These are phyloP conservation scores for Desoria tigrina DNA, from an alignment of 2,888 invertebrate genomes.

Conservation along the genomic window DNA sequence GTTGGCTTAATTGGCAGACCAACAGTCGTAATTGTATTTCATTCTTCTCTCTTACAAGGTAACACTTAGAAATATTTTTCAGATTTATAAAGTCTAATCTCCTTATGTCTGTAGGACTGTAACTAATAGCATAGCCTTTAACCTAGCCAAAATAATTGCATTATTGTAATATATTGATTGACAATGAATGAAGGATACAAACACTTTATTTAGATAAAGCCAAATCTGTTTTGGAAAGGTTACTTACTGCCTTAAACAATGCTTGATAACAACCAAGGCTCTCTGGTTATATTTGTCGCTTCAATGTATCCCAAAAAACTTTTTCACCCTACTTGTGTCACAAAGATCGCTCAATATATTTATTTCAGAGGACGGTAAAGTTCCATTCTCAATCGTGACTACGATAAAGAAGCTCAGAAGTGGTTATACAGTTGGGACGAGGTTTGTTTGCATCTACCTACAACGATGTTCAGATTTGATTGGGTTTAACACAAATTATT, in stretches of 20 bases:
- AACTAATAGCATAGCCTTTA: too few relatives aligned
- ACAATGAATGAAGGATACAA: too few relatives aligned
- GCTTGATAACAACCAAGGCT: too few relatives aligned
- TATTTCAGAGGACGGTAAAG: constrained; percentile 79
- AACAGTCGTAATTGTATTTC: constrained; percentile 52
- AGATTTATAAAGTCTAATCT: constrained; percentile 7
- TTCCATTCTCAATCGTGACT: constrained; percentile 91
- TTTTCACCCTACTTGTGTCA: neutral
- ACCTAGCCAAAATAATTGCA: too few relatives aligned
- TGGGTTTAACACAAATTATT: constrained; percentile 4
- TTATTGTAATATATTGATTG: too few relatives aligned
- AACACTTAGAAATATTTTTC: too few relatives aligned
- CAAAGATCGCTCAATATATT: neutral
- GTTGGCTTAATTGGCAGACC: constrained; percentile 57
- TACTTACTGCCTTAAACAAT: too few relatives aligned
- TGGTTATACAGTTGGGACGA: constrained; percentile 97
- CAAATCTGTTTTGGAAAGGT: too few relatives aligned
- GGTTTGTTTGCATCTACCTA: constrained; percentile 56
- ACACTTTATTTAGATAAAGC: too few relatives aligned
- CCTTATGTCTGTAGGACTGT: neutral
- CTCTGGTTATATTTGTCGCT: neutral
- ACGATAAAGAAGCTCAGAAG: constrained; percentile 98
- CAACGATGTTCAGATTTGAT: neutral
- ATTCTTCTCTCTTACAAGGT: constrained; percentile 49
- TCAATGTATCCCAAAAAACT: neutral